These are phyloP conservation scores for Datnioides undecimradiatus DNA, from an alignment of 2,113 vertebrate species.

Conservation along the genomic window DNA sequence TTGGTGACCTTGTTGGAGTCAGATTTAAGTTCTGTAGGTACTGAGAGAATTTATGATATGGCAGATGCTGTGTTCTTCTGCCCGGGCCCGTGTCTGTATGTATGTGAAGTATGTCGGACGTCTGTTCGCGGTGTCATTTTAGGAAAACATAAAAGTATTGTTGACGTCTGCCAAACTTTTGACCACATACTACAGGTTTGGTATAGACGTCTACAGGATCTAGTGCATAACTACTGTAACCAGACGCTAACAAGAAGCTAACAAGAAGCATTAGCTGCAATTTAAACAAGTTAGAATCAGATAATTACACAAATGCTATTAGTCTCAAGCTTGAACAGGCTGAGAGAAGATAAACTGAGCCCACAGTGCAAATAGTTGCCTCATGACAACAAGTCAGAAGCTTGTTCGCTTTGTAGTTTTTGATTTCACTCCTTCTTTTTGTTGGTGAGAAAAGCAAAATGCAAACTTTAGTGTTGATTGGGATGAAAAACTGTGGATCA, in stretches of 20 bases:
- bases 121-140: constrained; percentile 34
- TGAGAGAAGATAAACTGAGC: constrained; percentile 20
- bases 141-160: constrained; percentile 24
- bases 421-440: not conserved
- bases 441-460: not conserved
- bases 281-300: constrained; percentile 19
- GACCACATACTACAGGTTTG: not conserved
- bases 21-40: constrained; percentile 15
- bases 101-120: constrained; percentile 30
- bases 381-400: constrained; percentile 7
- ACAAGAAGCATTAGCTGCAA: constrained; percentile 11
- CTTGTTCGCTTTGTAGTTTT: too few relatives aligned
- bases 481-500: not conserved
- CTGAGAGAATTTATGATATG: constrained; percentile 41
- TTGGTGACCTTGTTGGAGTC: constrained; percentile 33
- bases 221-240: too few relatives aligned
- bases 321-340: constrained; percentile 8
- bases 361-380: not conserved
- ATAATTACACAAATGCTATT: constrained; percentile 36
- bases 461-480: not conserved
- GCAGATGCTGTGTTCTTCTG: constrained; percentile 41
- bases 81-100: not conserved
- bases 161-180: not conserved
- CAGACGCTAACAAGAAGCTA: too few relatives aligned
- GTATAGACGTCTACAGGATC: not conserved